Conservation (phyloP, 1,140 invertebrate species). For the Bilobella aurantiaca region DNA sequence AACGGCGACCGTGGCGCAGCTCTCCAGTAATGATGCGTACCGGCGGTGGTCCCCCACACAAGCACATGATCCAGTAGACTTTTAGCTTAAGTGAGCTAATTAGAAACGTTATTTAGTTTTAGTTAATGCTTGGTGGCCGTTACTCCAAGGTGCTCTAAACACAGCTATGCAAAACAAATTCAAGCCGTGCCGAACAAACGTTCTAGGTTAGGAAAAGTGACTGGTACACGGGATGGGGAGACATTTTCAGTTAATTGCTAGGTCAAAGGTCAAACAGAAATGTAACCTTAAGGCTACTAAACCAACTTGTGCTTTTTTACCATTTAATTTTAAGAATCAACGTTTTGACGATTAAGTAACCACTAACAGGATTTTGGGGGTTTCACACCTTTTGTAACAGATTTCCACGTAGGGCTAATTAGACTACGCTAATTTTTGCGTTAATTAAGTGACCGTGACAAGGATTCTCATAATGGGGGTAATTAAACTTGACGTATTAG, state of each 20-base stretch:
- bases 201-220: background rate
- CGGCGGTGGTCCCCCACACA: constrained; percentile 25
- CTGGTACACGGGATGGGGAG: background rate
- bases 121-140: background rate
- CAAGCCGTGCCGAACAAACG: background rate
- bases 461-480: constrained; percentile 3
- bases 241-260: background rate
- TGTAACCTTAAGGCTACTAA: background rate
- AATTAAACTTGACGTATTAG: background rate
- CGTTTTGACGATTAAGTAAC: background rate
- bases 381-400: background rate
- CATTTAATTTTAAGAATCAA: background rate
- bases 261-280: background rate
- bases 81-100: background rate
- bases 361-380: background rate
- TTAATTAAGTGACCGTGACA: background rate
- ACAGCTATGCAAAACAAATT: background rate
- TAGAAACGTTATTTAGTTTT: background rate
- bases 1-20: constrained; percentile 33
- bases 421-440: background rate
- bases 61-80: constrained; percentile 33
- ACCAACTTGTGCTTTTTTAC: background rate
- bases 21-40: constrained; percentile 19
- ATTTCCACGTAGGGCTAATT: too few relatives aligned
- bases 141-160: background rate